These are phyloP conservation scores for Plagodis pulveraria DNA, from an alignment of 2,888 invertebrate genomes.

Conservation along the genomic window DNA sequence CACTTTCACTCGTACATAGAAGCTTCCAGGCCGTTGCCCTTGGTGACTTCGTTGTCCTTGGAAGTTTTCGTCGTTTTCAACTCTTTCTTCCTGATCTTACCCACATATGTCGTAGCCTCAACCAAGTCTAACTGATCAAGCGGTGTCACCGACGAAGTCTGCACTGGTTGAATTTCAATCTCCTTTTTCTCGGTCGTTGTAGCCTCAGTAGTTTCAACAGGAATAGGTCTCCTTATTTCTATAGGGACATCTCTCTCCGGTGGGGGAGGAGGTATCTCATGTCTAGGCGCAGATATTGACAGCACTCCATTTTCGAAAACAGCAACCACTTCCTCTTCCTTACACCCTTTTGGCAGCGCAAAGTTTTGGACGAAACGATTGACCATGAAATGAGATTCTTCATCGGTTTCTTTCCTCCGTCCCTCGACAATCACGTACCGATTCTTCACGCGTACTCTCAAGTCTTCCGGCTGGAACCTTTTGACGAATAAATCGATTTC, in stretches of 20 bases:
- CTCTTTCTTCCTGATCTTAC: slow-evolving; percentile 80
- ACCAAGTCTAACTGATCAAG: slow-evolving; percentile 60
- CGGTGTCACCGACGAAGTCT: slow-evolving; percentile 46
- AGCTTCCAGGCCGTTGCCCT: slow-evolving; percentile 69
- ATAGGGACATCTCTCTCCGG: slow-evolving; percentile 74
- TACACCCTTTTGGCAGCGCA: slow-evolving; percentile 67
- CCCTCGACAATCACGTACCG: slow-evolving; percentile 73
- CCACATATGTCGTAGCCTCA: slow-evolving; percentile 71
- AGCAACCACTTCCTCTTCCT: slow-evolving; percentile 72
- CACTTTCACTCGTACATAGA: slow-evolving; percentile 56
- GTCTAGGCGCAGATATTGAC: slow-evolving; percentile 68
- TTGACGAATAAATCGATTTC: slow-evolving; percentile 68
- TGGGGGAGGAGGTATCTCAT: slow-evolving; percentile 70
- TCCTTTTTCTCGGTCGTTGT: slow-evolving; percentile 42
- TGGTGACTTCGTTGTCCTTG: slow-evolving; percentile 76
- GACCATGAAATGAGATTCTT: slow-evolving; percentile 61
- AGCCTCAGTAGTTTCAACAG: slow-evolving; percentile 36
- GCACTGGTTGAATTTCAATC: slow-evolving; percentile 37
- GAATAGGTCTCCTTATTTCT: slow-evolving; percentile 53
- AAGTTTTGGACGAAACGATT: slow-evolving; percentile 77
- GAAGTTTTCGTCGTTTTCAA: slow-evolving; percentile 66
- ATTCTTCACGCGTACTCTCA: slow-evolving; percentile 73
- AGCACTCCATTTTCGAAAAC: slow-evolving; percentile 67
- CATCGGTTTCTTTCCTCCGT: slow-evolving; percentile 59
- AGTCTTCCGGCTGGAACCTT: slow-evolving; percentile 70